Conservation (phyloP, 2,797 vertebrate species). For the Sebastes reedi region DNA sequence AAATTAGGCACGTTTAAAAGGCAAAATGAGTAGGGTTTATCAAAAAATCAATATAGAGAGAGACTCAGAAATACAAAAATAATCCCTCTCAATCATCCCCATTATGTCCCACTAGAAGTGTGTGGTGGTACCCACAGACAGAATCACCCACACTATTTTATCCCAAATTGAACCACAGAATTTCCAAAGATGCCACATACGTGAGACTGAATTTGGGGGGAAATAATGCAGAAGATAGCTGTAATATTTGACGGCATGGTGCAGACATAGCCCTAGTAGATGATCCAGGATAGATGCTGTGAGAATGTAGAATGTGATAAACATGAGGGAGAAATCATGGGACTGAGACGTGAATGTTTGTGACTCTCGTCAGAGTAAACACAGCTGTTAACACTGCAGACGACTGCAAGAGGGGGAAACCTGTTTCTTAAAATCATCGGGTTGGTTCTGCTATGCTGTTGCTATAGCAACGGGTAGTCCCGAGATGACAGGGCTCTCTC, state of each 20-base stretch:
- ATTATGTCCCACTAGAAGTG: too few relatives aligned
- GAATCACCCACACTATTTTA: not conserved
- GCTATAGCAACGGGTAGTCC: conserved; percentile 48
- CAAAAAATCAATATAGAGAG: too few relatives aligned
- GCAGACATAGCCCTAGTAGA: not conserved
- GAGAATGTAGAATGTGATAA: not conserved
- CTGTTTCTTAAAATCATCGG: conserved; percentile 1
- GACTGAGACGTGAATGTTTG: not conserved
- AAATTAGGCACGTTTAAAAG: not conserved
- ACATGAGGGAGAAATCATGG: not conserved
- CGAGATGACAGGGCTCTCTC: conserved; percentile 28
- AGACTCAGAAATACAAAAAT: too few relatives aligned
- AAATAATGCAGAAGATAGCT: not conserved
- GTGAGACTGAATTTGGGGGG: not conserved
- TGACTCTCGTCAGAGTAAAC: not conserved
- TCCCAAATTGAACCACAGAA: not conserved
- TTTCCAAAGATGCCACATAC: not conserved
- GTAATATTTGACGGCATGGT: not conserved
- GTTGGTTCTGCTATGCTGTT: conserved; percentile 41
- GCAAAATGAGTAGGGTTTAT: too few relatives aligned
- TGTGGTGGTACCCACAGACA: not conserved
- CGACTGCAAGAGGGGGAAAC: not conserved
- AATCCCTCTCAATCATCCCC: too few relatives aligned
- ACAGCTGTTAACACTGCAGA: not conserved
- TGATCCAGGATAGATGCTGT: not conserved